Evolutionary conservation across 2,113 vertebrate species (phyloP).

Genomic region (Penelope pileata): DNA sequence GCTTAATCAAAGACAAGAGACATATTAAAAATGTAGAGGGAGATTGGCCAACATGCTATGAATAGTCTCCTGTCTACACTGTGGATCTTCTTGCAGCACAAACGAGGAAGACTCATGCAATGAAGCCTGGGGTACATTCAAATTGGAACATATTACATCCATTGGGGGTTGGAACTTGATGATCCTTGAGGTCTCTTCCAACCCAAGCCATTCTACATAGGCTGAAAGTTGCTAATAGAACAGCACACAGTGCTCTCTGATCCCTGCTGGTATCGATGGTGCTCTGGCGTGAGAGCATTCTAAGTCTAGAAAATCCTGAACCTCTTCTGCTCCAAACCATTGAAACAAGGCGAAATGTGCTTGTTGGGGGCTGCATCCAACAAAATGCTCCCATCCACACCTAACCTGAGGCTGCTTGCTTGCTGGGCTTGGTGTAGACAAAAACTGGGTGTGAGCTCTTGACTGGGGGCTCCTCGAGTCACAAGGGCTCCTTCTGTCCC

Average conservation of each 20-base stretch:
- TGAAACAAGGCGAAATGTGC: neutral
- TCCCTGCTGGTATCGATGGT: accelerated
- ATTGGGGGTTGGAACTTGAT: too few relatives aligned
- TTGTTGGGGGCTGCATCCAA: neutral
- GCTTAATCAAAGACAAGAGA: neutral
- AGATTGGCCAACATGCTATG: neutral
- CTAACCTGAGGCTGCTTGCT: too few relatives aligned
- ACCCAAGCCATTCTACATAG: too few relatives aligned
- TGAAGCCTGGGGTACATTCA: neutral
- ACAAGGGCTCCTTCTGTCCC: accelerated
- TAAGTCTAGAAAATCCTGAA: neutral
- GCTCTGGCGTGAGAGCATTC: neutral
- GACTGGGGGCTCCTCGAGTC: too few relatives aligned
- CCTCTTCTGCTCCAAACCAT: neutral
- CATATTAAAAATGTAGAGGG: neutral
- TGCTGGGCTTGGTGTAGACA: too few relatives aligned
- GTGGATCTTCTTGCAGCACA: neutral
- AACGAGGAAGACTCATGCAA: accelerated
- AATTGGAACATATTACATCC: too few relatives aligned
- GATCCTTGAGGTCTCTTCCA: too few relatives aligned
- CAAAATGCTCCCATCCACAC: neutral
- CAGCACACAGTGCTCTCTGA: accelerated
- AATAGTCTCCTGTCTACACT: neutral
- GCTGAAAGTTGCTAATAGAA: neutral
- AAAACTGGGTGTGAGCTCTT: too few relatives aligned